A percentile compares a stretch with the other conserved stretches of the same genome.
Evolutionary conservation across 2,888 invertebrate species (phyloP).

Genomic region (Pseudococcus longispinus): DNA sequence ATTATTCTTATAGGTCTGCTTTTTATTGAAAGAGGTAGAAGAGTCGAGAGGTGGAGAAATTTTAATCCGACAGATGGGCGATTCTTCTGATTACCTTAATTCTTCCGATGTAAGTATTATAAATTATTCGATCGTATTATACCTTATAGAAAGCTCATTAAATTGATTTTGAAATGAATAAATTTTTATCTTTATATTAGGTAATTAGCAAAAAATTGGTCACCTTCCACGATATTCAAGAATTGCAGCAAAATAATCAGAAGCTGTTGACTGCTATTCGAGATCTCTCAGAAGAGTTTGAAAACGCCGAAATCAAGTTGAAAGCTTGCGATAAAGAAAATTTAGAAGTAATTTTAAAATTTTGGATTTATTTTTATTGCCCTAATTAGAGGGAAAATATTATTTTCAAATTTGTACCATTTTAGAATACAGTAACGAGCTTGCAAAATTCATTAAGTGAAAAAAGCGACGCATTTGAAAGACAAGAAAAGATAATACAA

Average conservation of each 20-base stretch:
- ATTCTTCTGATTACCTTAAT: slow-evolving; percentile 1
- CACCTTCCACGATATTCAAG: slow-evolving; percentile 86
- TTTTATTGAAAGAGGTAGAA: slow-evolving; percentile 83
- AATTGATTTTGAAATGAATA: neutral
- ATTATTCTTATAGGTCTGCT: slow-evolving; percentile 64
- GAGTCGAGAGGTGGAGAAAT: slow-evolving; percentile 71
- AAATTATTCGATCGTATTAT: neutral
- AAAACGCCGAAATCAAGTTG: slow-evolving; percentile 43
- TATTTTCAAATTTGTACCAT: neutral
- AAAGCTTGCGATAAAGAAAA: slow-evolving; percentile 45
- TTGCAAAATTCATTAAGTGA: slow-evolving; percentile 39
- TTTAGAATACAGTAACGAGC: neutral
- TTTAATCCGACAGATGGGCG: neutral
- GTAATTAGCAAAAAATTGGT: slow-evolving; percentile 85
- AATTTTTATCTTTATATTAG: slow-evolving; percentile 60
- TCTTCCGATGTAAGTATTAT: slow-evolving; percentile 37
- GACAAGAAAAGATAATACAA: slow-evolving; percentile 46
- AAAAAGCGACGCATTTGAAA: neutral
- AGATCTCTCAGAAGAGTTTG: slow-evolving; percentile 70
- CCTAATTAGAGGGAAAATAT: neutral
- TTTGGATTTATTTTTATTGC: neutral
- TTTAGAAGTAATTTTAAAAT: slow-evolving; percentile 5
- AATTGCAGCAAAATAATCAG: slow-evolving; percentile 88
- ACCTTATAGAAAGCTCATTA: neutral
- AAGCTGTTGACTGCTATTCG: slow-evolving; percentile 82